Conservation (phyloP, 2,797 vertebrate species). For the Corythornis leucogaster region DNA sequence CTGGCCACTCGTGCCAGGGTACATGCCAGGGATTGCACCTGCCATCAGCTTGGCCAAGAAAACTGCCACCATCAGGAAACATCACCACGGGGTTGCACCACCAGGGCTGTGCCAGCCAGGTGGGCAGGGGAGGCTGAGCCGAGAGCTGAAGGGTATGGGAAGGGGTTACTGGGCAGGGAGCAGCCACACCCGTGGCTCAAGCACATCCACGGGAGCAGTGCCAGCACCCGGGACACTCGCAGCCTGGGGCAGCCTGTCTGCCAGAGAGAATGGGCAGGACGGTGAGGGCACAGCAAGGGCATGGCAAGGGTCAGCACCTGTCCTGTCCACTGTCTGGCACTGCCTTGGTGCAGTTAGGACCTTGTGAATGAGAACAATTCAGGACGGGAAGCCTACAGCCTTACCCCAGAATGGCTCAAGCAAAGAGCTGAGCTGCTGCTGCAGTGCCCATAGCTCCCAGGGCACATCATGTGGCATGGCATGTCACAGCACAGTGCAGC, state of each 20-base stretch:
- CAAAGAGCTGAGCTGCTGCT: not conserved
- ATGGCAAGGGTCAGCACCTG: not conserved
- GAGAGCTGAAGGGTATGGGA: fast-evolving
- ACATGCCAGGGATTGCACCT: fast-evolving
- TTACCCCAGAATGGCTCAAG: not conserved
- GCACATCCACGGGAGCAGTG: fast-evolving
- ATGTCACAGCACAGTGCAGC: fast-evolving
- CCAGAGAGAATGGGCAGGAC: too few species aligned
- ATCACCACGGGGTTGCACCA: fast-evolving
- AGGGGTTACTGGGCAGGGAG: not conserved
- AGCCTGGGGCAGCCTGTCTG: not conserved
- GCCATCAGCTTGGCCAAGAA: fast-evolving
- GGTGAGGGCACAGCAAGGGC: not conserved
- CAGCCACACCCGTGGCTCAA: fast-evolving
- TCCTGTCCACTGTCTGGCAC: fast-evolving
- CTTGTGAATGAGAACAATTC: not conserved
- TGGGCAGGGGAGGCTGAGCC: not conserved
- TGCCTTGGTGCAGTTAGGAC: fast-evolving
- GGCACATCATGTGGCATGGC: fast-evolving
- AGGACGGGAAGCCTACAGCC: not conserved
- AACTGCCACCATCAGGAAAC: not conserved
- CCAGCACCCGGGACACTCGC: fast-evolving
- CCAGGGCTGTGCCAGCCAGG: not conserved
- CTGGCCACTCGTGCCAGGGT: not conserved
- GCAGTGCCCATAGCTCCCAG: fast-evolving